These are phyloP conservation scores for Falcaria lacertinaria DNA, from an alignment of 2,888 invertebrate species.

Conservation along the genomic window DNA sequence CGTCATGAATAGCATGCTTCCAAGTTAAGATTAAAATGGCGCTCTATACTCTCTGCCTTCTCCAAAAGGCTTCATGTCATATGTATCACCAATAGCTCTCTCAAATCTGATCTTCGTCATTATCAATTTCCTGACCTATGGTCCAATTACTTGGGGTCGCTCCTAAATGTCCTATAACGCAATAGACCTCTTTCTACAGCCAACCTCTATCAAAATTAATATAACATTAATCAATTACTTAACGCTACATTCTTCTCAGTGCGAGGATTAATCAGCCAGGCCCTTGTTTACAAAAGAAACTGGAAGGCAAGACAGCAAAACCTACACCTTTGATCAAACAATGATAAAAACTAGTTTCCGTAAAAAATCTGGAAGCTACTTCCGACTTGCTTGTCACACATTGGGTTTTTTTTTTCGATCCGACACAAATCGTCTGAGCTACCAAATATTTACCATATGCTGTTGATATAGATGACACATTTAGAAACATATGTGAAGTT, in stretches of 20 bases:
- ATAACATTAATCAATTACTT: neutral
- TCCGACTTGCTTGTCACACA: slow-evolving; percentile 43
- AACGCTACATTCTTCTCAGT: neutral
- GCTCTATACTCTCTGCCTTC: no score
- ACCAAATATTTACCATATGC: slow-evolving; percentile 40
- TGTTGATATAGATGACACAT: slow-evolving; percentile 46
- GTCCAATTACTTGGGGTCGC: no score
- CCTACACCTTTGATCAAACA: neutral
- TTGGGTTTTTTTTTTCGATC: slow-evolving; percentile 31
- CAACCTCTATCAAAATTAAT: no score
- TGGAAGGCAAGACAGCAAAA: neutral
- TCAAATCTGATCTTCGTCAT: no score
- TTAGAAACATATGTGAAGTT: slow-evolving; percentile 48
- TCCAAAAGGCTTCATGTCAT: no score
- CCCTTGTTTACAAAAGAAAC: neutral
- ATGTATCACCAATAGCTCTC: no score
- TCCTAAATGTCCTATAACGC: no score
- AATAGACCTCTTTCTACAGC: no score
- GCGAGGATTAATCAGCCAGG: neutral
- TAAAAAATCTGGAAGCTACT: slow-evolving; percentile 39
- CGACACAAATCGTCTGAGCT: slow-evolving; percentile 10
- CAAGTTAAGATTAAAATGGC: no score
- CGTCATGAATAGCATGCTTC: no score
- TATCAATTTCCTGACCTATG: no score
- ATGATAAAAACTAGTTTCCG: slow-evolving; percentile 9